phyloP scores from a whole-genome alignment of 1,140 invertebrate species.

The Trinorchestia longiramus region DNA sequence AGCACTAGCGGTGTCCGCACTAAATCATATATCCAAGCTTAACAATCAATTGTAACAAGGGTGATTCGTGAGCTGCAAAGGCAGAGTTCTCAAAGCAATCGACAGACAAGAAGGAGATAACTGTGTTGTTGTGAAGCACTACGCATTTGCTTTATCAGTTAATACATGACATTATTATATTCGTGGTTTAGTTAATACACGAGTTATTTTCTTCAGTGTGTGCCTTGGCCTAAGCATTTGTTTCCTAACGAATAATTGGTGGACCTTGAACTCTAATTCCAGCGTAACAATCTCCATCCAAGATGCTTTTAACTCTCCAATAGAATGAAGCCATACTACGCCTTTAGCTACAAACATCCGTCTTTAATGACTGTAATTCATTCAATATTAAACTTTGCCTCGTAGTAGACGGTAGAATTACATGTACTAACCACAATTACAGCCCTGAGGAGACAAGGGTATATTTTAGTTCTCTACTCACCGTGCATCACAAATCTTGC shows the following conservation, averaged over 20 bases:
- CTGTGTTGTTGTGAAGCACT: not conserved
- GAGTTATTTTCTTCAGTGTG: not conserved
- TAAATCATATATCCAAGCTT: not conserved
- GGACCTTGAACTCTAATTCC: not conserved
- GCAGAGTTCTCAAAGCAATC: not conserved
- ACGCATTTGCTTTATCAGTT: no score
- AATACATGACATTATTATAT: no score
- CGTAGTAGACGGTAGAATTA: not conserved
- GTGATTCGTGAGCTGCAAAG: not conserved
- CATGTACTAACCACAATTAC: not conserved
- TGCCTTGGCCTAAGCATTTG: not conserved
- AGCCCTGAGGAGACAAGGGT: not conserved
- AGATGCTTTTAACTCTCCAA: not conserved
- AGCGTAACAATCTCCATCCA: no score
- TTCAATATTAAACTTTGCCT: not conserved
- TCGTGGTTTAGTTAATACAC: not conserved
- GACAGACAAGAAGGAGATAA: not conserved
- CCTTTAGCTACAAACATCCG: not conserved
- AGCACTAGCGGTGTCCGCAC: not conserved
- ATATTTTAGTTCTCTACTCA: not conserved
- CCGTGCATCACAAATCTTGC: not conserved
- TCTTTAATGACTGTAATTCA: not conserved
- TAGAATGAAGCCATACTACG: not conserved
- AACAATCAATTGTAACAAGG: not conserved
- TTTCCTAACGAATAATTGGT: not conserved